Evolutionary conservation across 37 sponge, comb jelly and placozoan species (phyloP).

Genomic region (Corticium candelabrum): DNA sequence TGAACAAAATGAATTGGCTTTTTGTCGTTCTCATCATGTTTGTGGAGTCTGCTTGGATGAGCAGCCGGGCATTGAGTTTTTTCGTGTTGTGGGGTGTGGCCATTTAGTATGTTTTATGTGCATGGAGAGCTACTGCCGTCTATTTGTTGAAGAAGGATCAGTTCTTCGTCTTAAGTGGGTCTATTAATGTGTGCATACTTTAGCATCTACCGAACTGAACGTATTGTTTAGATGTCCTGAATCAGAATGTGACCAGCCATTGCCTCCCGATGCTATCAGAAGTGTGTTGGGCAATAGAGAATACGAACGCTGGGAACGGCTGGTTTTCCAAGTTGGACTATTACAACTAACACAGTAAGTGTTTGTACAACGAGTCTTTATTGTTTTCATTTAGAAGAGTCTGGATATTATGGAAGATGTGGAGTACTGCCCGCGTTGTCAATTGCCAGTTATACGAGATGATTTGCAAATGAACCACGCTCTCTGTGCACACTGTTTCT

Average conservation of each 20-base stretch:
- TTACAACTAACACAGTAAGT: background rate
- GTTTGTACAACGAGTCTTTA: background rate
- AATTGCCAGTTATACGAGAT: slow-evolving; percentile 17
- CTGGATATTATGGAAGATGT: slow-evolving; percentile 30
- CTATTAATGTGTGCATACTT: background rate
- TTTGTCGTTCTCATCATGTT: background rate
- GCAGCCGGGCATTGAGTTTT: slow-evolving; percentile 17
- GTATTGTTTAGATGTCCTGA: slow-evolving; percentile 31
- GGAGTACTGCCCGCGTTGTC: slow-evolving; percentile 28
- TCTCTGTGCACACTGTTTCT: slow-evolving; percentile 18
- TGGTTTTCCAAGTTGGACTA: slow-evolving; percentile 11
- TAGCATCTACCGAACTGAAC: too few species aligned
- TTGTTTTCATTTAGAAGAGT: slow-evolving; percentile 10
- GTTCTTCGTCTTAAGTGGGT: slow-evolving; percentile 17
- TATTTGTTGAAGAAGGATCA: slow-evolving; percentile 18
- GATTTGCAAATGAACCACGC: background rate
- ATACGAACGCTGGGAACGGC: slow-evolving; percentile 31
- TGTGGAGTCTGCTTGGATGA: slow-evolving; percentile 12
- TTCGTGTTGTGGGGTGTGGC: slow-evolving; percentile 7
- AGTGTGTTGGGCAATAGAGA: slow-evolving; percentile 10
- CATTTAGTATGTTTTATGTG: slow-evolving; percentile 16
- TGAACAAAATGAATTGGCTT: background rate
- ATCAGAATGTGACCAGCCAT: slow-evolving; percentile 6
- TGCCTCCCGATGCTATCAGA: slow-evolving; percentile 10
- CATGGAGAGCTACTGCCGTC: slow-evolving; percentile 9